phyloP scores from a whole-genome alignment of 2,888 invertebrate species.

The Byasa hedistus region DNA sequence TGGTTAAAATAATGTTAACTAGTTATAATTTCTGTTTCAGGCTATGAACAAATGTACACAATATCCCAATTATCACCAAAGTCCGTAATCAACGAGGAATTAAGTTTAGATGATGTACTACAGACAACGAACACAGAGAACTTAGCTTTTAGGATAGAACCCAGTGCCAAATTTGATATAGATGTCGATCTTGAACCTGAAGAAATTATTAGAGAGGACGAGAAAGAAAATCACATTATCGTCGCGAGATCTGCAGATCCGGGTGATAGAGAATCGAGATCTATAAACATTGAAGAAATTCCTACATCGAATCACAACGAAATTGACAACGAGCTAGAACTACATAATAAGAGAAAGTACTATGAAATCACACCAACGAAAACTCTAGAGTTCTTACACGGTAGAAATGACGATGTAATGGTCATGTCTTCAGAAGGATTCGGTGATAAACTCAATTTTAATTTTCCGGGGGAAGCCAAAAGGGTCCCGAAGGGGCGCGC shows the following conservation, averaged over 20 bases:
- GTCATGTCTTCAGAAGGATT: constrained; percentile 63
- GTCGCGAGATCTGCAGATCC: constrained; percentile 80
- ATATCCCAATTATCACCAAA: constrained; percentile 86
- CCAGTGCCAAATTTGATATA: constrained; percentile 51
- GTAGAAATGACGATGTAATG: constrained; percentile 62
- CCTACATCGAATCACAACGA: constrained; percentile 78
- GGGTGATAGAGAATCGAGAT: constrained; percentile 62
- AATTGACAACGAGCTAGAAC: constrained; percentile 80
- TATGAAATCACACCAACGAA: constrained; percentile 80
- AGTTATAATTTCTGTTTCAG: constrained; percentile 58
- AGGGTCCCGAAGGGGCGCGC: constrained; percentile 87
- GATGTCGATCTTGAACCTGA: constrained; percentile 43
- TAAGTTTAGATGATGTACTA: constrained; percentile 47
- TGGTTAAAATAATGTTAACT: too few relatives aligned
- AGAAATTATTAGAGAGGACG: constrained; percentile 39
- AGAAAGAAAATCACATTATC: constrained; percentile 62
- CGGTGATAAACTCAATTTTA: constrained; percentile 68
- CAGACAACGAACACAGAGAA: constrained; percentile 61
- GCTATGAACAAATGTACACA: constrained; percentile 76
- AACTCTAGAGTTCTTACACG: constrained; percentile 59
- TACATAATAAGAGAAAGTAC: constrained; percentile 70
- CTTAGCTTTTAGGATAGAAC: constrained; percentile 65
- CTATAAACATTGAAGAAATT: constrained; percentile 78
- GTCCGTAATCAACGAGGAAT: constrained; percentile 63
- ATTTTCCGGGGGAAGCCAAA: constrained; percentile 86